A percentile compares a stretch with the other conserved stretches of the same genome.
Conservation (phyloP, 2,797 vertebrate genomes). For the Spinibarbus caldwelli region DNA sequence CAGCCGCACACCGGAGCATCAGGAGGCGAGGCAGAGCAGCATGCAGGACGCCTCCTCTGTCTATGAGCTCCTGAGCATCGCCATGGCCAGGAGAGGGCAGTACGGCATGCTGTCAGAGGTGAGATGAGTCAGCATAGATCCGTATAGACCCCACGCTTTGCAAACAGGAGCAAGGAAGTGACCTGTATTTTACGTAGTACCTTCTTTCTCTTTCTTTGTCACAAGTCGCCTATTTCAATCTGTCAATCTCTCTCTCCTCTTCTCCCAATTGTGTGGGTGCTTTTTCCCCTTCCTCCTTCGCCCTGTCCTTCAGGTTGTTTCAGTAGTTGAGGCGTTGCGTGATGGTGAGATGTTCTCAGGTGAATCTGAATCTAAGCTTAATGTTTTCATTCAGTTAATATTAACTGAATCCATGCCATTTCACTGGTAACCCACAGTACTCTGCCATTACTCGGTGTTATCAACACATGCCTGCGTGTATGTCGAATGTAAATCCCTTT, state of each 20-base stretch:
- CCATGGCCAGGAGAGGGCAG: slow-evolving; percentile 97
- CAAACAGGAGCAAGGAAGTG: neutral
- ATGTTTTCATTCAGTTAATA: slow-evolving; percentile 1
- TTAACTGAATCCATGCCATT: slow-evolving; percentile 2
- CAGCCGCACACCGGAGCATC: slow-evolving; percentile 90
- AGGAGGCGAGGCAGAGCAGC: slow-evolving; percentile 85
- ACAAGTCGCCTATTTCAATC: neutral
- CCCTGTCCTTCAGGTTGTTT: slow-evolving; percentile 58
- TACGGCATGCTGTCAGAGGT: slow-evolving; percentile 97
- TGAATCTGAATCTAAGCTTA: slow-evolving; percentile 44
- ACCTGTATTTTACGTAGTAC: neutral
- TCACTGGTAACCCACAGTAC: neutral
- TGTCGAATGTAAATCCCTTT: neutral
- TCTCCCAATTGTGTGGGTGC: neutral
- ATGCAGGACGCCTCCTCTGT: slow-evolving; percentile 88
- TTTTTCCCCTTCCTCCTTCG: neutral
- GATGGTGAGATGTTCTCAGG: slow-evolving; percentile 40
- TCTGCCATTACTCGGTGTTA: neutral
- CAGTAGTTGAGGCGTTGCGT: slow-evolving; percentile 57
- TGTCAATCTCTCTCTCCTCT: neutral
- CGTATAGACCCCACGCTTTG: neutral
- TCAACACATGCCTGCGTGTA: neutral
- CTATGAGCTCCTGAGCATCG: slow-evolving; percentile 95
- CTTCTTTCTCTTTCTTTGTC: neutral
- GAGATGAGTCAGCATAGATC: slow-evolving; percentile 42